Base-by-base conservation (phyloP, 1,140 invertebrate genomes). In the Sycobia sp. region DNA sequence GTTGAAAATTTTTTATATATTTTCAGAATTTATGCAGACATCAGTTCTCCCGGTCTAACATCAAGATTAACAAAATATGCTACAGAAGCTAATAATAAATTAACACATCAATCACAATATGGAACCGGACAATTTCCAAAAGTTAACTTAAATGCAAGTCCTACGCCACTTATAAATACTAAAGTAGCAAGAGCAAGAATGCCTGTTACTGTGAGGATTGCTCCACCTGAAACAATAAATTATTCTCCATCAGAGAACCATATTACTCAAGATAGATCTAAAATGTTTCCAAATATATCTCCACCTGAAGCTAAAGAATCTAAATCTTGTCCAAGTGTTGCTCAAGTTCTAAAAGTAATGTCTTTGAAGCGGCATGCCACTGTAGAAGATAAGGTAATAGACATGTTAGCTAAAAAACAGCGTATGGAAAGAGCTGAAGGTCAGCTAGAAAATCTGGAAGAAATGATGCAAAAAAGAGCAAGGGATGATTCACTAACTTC, bases 361-460 rank as follows among this genome's bases (percentile, higher is more conserved):
- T 76, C 78, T 0, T 54, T 82, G 1, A 81, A 82, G 63, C 69
- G 80, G 46, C 80, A 81, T 36, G 79, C 79, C 7, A 78, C 78
- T 0, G 75, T 70, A 18, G 78, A 82, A 14, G 80, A 82, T 46
- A 67, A 77, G 0, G 50, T 70, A 23, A 65, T 63, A 2, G 77
- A 80, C 20, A 27, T 32, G 1, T 55, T 78, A 5, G 69, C 68
- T 0, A 82, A 82, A 20, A 82, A 82, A 36, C 78, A 81, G 34
- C 72, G 75, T n/a, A 78, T 74, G 8, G 77, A 79, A 22, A 54
- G 51, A 11, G 60, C 71, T 3, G 61, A 63, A 16, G 73, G 74
- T 16, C 73, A 76, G 18, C 67, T 74, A n/a, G 77, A 80, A 36
- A 71, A 69, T 65, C 58, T 76, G 3, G 78, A 81, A 47, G 79